Conservation (phyloP, 2,797 vertebrate species). For the Otolemur crassicaudatus region DNA sequence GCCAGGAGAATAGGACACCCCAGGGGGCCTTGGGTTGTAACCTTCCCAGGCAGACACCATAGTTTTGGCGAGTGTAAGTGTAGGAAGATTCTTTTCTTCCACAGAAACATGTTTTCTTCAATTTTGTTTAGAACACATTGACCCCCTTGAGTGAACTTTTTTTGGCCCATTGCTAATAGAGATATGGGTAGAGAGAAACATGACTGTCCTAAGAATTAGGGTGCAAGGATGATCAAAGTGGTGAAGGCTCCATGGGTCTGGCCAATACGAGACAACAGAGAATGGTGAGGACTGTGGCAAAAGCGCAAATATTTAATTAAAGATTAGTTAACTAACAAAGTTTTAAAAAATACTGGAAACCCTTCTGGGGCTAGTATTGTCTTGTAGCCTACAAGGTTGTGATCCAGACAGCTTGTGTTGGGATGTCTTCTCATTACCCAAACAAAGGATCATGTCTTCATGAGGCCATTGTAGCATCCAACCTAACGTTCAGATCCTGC, state of each 20-base stretch:
- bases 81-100: background rate
- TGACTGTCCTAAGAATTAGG: fast-evolving
- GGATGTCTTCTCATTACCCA: background rate
- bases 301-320: background rate
- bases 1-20: fast-evolving
- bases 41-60: fast-evolving
- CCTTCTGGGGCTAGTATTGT: too few species aligned
- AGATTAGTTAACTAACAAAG: background rate
- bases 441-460: background rate
- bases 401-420: background rate
- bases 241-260: fast-evolving
- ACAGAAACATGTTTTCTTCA: background rate
- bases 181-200: background rate
- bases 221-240: fast-evolving
- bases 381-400: background rate
- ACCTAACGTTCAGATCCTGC: background rate
- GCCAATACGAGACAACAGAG: fast-evolving
- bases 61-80: background rate
- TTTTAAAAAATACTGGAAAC: background rate
- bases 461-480: background rate
- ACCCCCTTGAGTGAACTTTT: background rate
- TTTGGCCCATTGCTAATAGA: background rate
- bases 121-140: background rate
- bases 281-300: fast-evolving
- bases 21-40: fast-evolving